Evolutionary conservation across 2,113 vertebrate genomes (phyloP).

Genomic region (Silurus asotus): DNA sequence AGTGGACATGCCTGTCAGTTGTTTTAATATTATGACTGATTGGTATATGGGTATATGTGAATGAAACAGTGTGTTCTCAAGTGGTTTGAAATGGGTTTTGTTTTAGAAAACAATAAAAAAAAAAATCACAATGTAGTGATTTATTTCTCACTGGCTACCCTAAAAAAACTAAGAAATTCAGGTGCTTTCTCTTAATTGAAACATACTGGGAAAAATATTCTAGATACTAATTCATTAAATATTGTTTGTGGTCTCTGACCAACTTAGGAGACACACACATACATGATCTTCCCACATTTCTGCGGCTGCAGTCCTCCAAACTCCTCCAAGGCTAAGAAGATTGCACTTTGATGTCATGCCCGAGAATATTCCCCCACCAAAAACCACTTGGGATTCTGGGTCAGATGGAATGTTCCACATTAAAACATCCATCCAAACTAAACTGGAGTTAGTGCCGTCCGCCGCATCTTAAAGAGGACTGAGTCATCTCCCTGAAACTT

Average conservation of each 20-base stretch:
- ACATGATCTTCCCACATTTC: neutral
- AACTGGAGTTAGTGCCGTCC: conserved; percentile 1
- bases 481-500: neutral
- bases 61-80: neutral
- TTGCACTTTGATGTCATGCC: conserved; percentile 54
- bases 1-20: no score
- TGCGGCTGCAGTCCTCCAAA: conserved; percentile 14
- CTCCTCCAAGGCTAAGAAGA: conserved; percentile 37
- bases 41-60: neutral
- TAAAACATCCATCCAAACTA: conserved; percentile 24
- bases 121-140: neutral
- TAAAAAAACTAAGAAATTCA: neutral
- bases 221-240: conserved; percentile 13
- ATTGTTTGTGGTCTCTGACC: neutral
- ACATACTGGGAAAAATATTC: neutral
- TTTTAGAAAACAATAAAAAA: neutral
- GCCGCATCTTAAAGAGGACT: conserved; percentile 8
- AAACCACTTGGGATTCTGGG: conserved; percentile 32
- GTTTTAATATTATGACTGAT: no score
- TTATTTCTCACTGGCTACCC: neutral
- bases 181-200: neutral
- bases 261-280: neutral
- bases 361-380: conserved; percentile 46
- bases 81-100: neutral
- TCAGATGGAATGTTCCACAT: conserved; percentile 35